A percentile compares a stretch with the other conserved stretches of the same genome.
phyloP scores from a whole-genome alignment of 1,140 invertebrate genomes.

The Pseudomyrmex gracilis region DNA sequence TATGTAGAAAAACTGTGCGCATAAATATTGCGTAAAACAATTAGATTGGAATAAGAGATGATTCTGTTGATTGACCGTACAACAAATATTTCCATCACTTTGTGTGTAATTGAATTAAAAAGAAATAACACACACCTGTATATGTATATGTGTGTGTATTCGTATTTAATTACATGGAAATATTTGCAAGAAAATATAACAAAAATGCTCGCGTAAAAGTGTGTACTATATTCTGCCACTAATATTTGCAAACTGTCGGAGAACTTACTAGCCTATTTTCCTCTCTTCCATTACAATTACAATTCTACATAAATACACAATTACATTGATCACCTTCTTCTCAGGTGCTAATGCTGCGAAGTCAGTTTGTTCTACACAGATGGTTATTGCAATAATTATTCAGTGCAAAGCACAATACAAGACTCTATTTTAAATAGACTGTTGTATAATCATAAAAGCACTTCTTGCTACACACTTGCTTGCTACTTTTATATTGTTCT shows the following conservation, averaged over 20 bases:
- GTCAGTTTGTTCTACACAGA: conserved; percentile 63
- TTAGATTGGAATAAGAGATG: not conserved
- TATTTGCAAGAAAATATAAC: not conserved
- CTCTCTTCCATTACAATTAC: not conserved
- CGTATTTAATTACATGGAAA: conserved; percentile 13
- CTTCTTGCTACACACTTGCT: not conserved
- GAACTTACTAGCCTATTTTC: not conserved
- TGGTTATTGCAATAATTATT: conserved; percentile 64
- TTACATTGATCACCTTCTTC: conserved; percentile 60
- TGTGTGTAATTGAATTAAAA: not conserved
- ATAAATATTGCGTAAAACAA: conserved; percentile 6
- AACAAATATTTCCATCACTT: conserved; percentile 7
- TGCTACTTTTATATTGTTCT: conserved; percentile 43
- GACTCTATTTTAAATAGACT: conserved; percentile 52
- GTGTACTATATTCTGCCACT: conserved; percentile 3
- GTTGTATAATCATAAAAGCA: conserved; percentile 57
- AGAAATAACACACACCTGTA: not conserved
- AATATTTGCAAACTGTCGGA: conserved; percentile 22
- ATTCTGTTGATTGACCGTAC: conserved; percentile 5
- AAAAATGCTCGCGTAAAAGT: not conserved
- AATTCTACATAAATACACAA: conserved; percentile 59
- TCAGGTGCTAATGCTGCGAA: conserved; percentile 34
- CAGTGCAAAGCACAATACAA: conserved; percentile 29
- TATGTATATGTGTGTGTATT: not conserved
- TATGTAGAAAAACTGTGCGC: not conserved